Conservation (phyloP, 2,888 invertebrate genomes). For the Plagiodera versicolora region DNA sequence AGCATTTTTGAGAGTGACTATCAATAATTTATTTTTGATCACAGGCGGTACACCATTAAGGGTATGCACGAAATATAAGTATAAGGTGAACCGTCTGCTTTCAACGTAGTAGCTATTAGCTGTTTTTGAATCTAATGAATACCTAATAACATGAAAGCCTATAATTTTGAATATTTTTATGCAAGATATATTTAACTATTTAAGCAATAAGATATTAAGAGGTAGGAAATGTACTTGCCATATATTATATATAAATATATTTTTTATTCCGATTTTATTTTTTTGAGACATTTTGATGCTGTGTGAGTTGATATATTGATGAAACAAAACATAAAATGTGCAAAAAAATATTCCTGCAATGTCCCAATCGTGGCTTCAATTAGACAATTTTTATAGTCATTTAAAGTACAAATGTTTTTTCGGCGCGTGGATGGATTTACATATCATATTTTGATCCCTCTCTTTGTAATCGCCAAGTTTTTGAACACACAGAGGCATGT, state of each 20-base stretch:
- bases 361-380: constrained; percentile 41
- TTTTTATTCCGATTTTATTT: constrained; percentile 38
- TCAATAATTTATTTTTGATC: not conserved
- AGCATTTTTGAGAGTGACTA: not conserved
- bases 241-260: constrained; percentile 34
- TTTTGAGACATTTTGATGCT: constrained; percentile 36
- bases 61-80: not conserved
- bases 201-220: constrained; percentile 37
- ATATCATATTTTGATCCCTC: constrained; percentile 44
- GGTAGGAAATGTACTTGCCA: constrained; percentile 36
- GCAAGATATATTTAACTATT: constrained; percentile 34
- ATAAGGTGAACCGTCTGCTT: not conserved
- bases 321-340: constrained; percentile 18
- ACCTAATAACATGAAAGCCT: constrained; percentile 25
- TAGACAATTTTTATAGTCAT: constrained; percentile 69
- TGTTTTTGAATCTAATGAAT: constrained; percentile 20
- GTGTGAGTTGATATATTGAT: constrained; percentile 31
- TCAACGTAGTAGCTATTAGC: constrained; percentile 9
- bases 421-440: constrained; percentile 52
- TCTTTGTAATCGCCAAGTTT: constrained; percentile 29
- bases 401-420: constrained; percentile 75
- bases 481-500: constrained; percentile 31
- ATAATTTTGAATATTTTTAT: constrained; percentile 34
- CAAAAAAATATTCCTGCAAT: constrained; percentile 32
- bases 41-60: not conserved